A percentile compares a stretch with the other conserved stretches of the same genome.
Conservation (phyloP, 2,888 invertebrate genomes). For the Lypha dubia region DNA sequence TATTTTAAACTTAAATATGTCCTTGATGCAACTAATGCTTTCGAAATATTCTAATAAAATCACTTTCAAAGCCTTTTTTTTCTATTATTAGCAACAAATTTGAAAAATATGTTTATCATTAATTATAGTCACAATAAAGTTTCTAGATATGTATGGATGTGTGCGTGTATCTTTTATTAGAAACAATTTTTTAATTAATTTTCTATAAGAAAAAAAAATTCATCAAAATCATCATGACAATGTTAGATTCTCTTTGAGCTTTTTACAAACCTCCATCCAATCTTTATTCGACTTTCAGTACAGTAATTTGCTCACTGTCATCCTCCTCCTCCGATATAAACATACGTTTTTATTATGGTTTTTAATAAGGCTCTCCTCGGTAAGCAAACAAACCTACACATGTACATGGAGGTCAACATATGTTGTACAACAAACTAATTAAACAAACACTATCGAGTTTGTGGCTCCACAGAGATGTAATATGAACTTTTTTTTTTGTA, state of each 20-base stretch:
- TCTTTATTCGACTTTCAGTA: background rate
- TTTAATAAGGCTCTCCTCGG: conserved; percentile 30
- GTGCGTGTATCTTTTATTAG: background rate
- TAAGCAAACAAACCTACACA: background rate
- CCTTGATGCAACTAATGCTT: too few relatives aligned
- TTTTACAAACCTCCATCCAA: conserved; percentile 4
- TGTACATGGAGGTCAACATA: conserved; percentile 58
- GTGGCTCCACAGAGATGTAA: conserved; percentile 11
- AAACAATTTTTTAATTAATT: conserved; percentile 47
- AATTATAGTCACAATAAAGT: background rate
- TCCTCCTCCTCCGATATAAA: background rate
- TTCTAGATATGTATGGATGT: background rate
- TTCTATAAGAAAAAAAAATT: conserved; percentile 1
- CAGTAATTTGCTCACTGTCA: background rate
- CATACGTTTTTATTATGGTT: background rate
- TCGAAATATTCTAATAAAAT: too few relatives aligned
- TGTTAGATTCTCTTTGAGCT: conserved; percentile 4
- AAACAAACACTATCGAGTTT: conserved; percentile 15
- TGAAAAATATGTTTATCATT: background rate
- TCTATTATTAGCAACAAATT: background rate
- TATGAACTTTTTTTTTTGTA: conserved; percentile 33
- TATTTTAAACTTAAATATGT: too few relatives aligned
- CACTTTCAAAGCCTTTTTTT: too few relatives aligned
- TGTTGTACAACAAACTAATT: conserved; percentile 55
- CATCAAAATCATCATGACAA: conserved; percentile 41